Conservation (phyloP, 2,797 vertebrate species). For the Buceros bicornis region DNA sequence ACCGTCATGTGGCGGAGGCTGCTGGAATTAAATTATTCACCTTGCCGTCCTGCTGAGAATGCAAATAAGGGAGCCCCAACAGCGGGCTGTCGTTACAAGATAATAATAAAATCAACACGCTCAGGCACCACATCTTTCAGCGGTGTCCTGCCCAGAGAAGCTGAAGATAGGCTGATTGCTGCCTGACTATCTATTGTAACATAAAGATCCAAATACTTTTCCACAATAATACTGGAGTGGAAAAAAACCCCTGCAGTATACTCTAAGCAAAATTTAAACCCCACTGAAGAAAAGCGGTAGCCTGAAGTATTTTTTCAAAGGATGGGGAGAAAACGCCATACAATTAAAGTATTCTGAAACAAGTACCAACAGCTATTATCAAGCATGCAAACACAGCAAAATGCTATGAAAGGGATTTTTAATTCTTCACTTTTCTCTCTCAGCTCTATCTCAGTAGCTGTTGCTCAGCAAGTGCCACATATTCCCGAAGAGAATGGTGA, state of each 20-base stretch:
- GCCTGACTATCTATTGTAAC: background rate
- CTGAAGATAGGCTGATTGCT: background rate
- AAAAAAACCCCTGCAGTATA: background rate
- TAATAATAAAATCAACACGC: slow-evolving; percentile 20
- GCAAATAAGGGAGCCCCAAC: slow-evolving; percentile 50
- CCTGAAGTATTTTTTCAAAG: background rate
- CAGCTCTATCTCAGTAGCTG: background rate
- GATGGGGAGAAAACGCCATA: background rate
- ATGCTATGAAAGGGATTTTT: background rate
- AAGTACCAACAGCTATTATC: background rate
- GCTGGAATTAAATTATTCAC: slow-evolving; percentile 69
- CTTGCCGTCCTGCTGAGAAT: slow-evolving; percentile 54
- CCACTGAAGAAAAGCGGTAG: background rate
- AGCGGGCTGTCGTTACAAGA: background rate
- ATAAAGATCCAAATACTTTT: background rate
- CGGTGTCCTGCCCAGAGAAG: background rate
- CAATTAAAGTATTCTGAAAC: background rate
- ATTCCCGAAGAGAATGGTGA: background rate
- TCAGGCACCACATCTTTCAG: background rate
- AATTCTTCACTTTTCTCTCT: background rate
- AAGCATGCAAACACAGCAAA: background rate
- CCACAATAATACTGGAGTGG: background rate
- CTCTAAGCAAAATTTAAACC: background rate
- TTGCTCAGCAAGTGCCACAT: background rate
- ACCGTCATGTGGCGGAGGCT: slow-evolving; percentile 15